Base-by-base conservation (phyloP, 1,140 invertebrate genomes). In the Drosophila aff. region DNA sequence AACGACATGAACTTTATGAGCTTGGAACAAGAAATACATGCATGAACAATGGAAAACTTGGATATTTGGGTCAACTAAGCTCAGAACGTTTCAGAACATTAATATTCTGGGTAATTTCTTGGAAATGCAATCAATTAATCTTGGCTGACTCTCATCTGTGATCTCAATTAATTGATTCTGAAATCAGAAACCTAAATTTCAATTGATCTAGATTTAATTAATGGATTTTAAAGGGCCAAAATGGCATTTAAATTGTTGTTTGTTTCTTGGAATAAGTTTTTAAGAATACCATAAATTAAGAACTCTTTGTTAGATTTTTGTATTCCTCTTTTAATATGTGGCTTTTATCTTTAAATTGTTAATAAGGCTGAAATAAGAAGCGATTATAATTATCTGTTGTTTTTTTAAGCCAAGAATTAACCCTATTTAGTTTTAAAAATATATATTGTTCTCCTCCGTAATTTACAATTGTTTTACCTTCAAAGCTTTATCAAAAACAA, bases 11-110 rank as follows among this genome's bases (percentile, higher is more conserved):
- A 44, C 15, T 49, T 40, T 36, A n/a, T 36, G 7, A 40, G 49
- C 36, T 38, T 38, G n/a, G 40, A 28, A 36, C 0, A 15, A 46
- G 13, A 36, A 21, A 40, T 52, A 16, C 33, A 13, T 15, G 26
- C 21, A 11, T 26, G 49, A 58, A 31, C 41, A 16, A 15, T 31
- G 41, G 8, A 26, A 28, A 36, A 40, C 36, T 43, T 52, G 8
- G 6, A 36, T 36, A 49, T 55, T 50, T 62, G 46, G 60, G 60
- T 52, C 46, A 62, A 26, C n/a, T n/a, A 9, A 23, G 21, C 46
- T 36, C 21, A 15, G 11, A n/a, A 15, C 11, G 11, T 6, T 15
- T 28, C 9, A 52, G 5, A 38, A 10, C 2, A 28, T 41, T 18
- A 44, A 59, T 40, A 18, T 59, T 44, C 26, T 40, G 31, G 9